Evolutionary conservation across 2,113 vertebrate genomes (phyloP).

Genomic region (Notarius lentiginosus): DNA sequence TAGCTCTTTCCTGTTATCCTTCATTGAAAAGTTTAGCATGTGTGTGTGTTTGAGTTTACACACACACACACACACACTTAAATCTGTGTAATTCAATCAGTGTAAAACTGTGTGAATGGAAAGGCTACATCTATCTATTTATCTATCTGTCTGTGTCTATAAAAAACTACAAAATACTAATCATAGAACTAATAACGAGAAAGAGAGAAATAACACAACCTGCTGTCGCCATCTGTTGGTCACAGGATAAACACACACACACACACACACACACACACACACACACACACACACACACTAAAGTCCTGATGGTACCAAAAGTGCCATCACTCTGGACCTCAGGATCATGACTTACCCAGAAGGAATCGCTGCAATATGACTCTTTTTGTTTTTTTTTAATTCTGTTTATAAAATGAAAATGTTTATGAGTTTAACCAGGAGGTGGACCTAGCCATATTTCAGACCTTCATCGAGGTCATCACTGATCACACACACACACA

Average conservation of each 20-base stretch:
- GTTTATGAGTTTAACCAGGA: neutral
- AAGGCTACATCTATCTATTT: too few species aligned
- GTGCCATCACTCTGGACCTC: neutral
- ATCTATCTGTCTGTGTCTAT: neutral
- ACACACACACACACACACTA: constrained; percentile 1
- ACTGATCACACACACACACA: neutral
- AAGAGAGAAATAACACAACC: neutral
- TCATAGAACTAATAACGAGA: neutral
- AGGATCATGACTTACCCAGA: neutral
- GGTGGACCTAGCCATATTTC: neutral
- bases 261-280: neutral
- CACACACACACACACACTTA: neutral
- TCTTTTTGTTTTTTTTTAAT: neutral
- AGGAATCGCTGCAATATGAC: neutral
- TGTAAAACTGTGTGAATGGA: too few species aligned
- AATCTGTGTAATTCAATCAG: too few species aligned
- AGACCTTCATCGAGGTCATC: neutral
- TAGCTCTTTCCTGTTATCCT: too few species aligned
- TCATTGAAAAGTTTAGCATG: too few species aligned
- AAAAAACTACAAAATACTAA: neutral
- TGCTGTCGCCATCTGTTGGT: constrained; percentile 15
- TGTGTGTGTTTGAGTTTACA: neutral
- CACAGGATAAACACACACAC: neutral
- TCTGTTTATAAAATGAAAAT: neutral
- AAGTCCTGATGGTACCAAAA: neutral